Base-by-base conservation (phyloP, 2,113 vertebrate genomes). In the Strigops habroptila region DNA sequence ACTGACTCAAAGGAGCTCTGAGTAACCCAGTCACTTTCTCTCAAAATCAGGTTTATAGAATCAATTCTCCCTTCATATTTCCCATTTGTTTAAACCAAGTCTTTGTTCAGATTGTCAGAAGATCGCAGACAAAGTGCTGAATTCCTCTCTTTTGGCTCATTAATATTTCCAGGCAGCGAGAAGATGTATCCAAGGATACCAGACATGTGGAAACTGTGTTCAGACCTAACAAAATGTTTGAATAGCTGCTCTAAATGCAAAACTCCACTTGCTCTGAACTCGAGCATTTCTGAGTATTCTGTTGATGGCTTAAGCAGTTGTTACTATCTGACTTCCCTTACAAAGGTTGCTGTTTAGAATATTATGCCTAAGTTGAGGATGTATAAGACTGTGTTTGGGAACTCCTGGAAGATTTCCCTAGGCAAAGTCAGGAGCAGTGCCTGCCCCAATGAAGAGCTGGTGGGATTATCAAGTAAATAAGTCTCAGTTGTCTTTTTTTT, bases 121-220 rank as follows among this genome's bases (percentile, higher is more conserved):
- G 70, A 59, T 25, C 86, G 30, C 15, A 9, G 49, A 31, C 60
- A 71, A 75, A 81, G n/a, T 75, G 80, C 77, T 88, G 83, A 64
- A 25, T 93, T 81, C 63, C n/a, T 90, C 41, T 68, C 46, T 80
- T 70, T 39, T 81, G 95, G 60, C 86, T 88, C 64, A 1, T 6
- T 44, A 10, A 35, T 48, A 77, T 92, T 93, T 95, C 80, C 80
- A 86, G 82, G 94, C 96, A 97, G 94, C 18, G 13, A n/a, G 90
- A 39, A 59, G 86, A 18, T 53, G 88, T 95, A 74, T 88, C 94
- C 95, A 84, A 92, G 96, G 92, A 87, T 92, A 91, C 95, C 77
- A 68, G 93, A 37, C 84, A 11, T 27, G n/a, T 89, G 75, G 95
- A 39, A 95, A 63, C 46, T 43, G 13, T 39, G 39, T 77, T 90